Conservation (phyloP, 92 coral and sea anemone species). For the Porites lobata region DNA sequence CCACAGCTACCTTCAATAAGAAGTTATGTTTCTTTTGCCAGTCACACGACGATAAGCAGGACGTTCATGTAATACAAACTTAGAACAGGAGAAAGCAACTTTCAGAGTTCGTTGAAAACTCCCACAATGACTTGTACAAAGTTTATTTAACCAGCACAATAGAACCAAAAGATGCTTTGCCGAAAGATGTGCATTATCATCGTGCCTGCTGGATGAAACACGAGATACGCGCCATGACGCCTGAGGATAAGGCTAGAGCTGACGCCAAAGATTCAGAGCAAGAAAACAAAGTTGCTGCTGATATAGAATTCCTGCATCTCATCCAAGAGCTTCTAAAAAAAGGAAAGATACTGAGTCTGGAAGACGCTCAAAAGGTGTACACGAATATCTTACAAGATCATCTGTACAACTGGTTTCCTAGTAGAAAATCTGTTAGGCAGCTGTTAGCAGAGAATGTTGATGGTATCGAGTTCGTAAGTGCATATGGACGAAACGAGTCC, state of each 20-base stretch:
- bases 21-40: conserved; percentile 57
- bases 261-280: conserved; percentile 2
- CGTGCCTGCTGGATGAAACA: conserved; percentile 54
- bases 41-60: conserved; percentile 42
- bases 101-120: conserved; percentile 59
- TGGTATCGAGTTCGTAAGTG: conserved; percentile 59
- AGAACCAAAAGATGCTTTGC: conserved; percentile 60
- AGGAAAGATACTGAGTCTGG: too few relatives aligned
- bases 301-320: too few relatives aligned
- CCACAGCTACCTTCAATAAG: conserved; percentile 47
- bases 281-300: conserved; percentile 46
- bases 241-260: not conserved
- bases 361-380: too few relatives aligned
- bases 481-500: conserved; percentile 56
- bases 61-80: conserved; percentile 51
- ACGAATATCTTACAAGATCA: too few relatives aligned
- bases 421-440: conserved; percentile 45
- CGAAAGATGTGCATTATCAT: conserved; percentile 65
- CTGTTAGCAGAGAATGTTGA: conserved; percentile 42
- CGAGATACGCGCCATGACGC: conserved; percentile 9
- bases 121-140: conserved; percentile 60
- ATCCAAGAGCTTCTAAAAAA: too few relatives aligned
- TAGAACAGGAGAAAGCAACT: conserved; percentile 59
- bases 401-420: conserved; percentile 44
- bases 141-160: conserved; percentile 58